Evolutionary conservation across 2,113 vertebrate genomes (phyloP).

Genomic region (Thymallus thymallus): DNA sequence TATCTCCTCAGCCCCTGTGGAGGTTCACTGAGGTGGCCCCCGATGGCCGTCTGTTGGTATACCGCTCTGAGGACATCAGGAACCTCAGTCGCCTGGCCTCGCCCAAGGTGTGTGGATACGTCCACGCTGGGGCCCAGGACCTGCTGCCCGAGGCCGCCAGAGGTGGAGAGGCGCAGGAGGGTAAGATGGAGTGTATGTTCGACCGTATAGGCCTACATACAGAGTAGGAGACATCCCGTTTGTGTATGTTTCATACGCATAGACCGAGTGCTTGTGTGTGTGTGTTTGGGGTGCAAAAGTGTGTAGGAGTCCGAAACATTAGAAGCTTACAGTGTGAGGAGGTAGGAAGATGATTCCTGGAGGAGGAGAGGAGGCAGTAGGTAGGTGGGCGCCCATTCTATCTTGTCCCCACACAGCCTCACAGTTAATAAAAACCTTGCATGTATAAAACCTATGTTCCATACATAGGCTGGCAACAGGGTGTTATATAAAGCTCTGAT

Average conservation of each 20-base stretch:
- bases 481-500: slow-evolving; percentile 50
- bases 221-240: too few relatives aligned
- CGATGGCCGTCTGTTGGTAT: slow-evolving; percentile 86
- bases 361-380: slow-evolving; percentile 39
- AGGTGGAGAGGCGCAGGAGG: slow-evolving; percentile 45
- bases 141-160: slow-evolving; percentile 73
- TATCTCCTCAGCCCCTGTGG: slow-evolving; percentile 82
- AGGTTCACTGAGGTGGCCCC: slow-evolving; percentile 80
- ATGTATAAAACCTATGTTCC: slow-evolving; percentile 18
- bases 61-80: slow-evolving; percentile 92
- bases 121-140: slow-evolving; percentile 71
- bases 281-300: background rate
- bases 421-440: slow-evolving; percentile 40
- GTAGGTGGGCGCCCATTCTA: slow-evolving; percentile 29
- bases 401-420: background rate
- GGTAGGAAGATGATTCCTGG: slow-evolving; percentile 39
- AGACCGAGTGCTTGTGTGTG: too few relatives aligned
- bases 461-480: slow-evolving; percentile 41
- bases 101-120: slow-evolving; percentile 91
- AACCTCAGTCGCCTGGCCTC: slow-evolving; percentile 89
- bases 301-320: slow-evolving; percentile 5
- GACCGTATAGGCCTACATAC: background rate
- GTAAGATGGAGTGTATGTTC: slow-evolving; percentile 33
- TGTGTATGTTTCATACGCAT: too few relatives aligned
- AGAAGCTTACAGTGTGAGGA: background rate